Percentiles rank a stretch among this genome's conserved stretches.
Evolutionary conservation across 2,888 invertebrate species (phyloP).

Genomic region (Mimumesa dahlbomi): DNA sequence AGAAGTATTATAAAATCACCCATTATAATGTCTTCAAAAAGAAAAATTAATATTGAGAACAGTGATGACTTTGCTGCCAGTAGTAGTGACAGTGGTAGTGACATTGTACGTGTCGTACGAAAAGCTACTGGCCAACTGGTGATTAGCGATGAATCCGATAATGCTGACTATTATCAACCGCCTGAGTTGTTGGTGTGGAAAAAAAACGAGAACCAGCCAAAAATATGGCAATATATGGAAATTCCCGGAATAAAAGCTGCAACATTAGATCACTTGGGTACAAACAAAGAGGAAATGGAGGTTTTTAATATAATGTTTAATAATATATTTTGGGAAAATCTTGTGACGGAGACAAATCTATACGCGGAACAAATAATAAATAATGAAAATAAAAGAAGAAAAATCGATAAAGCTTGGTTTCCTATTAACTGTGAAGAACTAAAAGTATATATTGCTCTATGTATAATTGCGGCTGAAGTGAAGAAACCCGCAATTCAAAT

Average conservation of each 20-base stretch:
- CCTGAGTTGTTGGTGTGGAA: slow-evolving; percentile 26
- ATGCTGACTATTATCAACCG: slow-evolving; percentile 25
- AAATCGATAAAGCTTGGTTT: slow-evolving; percentile 46
- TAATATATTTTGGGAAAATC: slow-evolving; percentile 46
- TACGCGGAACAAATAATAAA: slow-evolving; percentile 39
- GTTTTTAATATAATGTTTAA: slow-evolving; percentile 40
- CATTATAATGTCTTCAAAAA: slow-evolving; percentile 19
- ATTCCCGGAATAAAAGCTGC: slow-evolving; percentile 36
- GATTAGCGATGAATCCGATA: slow-evolving; percentile 20
- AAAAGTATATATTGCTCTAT: slow-evolving; percentile 56
- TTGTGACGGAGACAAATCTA: slow-evolving; percentile 38
- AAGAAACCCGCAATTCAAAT: slow-evolving; percentile 53
- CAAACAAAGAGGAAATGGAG: slow-evolving; percentile 21
- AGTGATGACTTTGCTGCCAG: slow-evolving; percentile 21
- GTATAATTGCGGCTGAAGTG: slow-evolving; percentile 55
- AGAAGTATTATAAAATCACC: slow-evolving; percentile 24
- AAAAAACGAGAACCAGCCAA: slow-evolving; percentile 22
- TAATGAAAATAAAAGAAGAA: slow-evolving; percentile 30
- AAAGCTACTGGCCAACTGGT: slow-evolving; percentile 12
- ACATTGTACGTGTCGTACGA: slow-evolving; percentile 23
- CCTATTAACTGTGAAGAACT: slow-evolving; percentile 49
- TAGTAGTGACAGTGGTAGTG: slow-evolving; percentile 28
- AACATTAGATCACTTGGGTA: slow-evolving; percentile 30
- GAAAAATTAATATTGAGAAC: slow-evolving; percentile 19
- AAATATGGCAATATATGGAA: slow-evolving; percentile 35